Base-by-base conservation (phyloP, 2,113 vertebrate genomes). In the Clarias batrachus region DNA sequence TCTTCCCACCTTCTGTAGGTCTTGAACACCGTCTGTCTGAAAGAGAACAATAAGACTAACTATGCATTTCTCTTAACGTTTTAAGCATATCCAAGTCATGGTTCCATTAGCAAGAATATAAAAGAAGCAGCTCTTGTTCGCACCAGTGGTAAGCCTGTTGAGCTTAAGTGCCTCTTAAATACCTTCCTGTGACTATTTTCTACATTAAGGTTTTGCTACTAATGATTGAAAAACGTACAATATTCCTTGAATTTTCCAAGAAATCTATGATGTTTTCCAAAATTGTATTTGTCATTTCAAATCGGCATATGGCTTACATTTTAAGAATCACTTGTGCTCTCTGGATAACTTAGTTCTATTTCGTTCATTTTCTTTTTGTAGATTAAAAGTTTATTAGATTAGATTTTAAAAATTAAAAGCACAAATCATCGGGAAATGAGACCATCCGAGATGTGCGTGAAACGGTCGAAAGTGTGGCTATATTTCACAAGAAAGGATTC, bases 11-110 rank as follows among this genome's bases (percentile, higher is more conserved):
- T 37, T 84, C 13, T 33, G 33, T 19, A 30, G 48, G 3, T 68
- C 63, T 21, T 68, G 27, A 56, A 33, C 27, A 57, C 48, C 25
- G 27, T 56, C 54, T 59, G 54, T 33, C 30, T 52, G 27, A 23
- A 60, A 41, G 33, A 83, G 52, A 71, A 83, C n/a, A 71, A 71
- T 83, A 56, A 57, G 82, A 68, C 65, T 59, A 71, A 48, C 23
- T 82, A 52, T 1, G 62, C 57, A 8, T 17, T 84, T 14, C 59
- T 27, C 27, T 70, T 27, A n/a, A 73, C 3, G 66, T 25, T 57
- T 83, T 71, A 33, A 37, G 52, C 82, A 21, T 11, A 83, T 33
- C 27, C 52, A 73, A n/a, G 33, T 73, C 25, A 71, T 4, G 17
- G 54, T 25, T 57, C 52, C 37, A 17, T 27, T 83, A 17, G 13